Base-by-base conservation (phyloP, 53 echinoderm and acorn worm genomes). In the Paracentrotus lividus region DNA sequence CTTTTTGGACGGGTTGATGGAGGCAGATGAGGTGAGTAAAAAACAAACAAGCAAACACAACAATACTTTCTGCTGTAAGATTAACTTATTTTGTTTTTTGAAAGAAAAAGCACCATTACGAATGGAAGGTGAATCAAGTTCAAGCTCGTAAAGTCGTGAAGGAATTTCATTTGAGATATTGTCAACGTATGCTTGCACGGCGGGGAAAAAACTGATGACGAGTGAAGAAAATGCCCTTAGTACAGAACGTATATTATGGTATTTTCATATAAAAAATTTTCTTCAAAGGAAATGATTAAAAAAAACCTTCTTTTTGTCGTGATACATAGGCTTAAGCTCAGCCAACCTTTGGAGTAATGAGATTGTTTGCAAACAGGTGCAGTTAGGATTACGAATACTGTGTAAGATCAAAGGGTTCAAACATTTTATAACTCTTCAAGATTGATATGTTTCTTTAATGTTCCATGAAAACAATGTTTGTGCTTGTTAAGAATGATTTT, bases 171-270 rank as follows among this genome's bases (percentile, higher is more conserved):
- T 5, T 5, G 76, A 21, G 38, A 36, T 21, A 42, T 6, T 20
- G 16, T n/a, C n/a, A 26, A 29, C 13, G 76, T 69, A 64, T 52
- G n/a, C n/a, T 32, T 69, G 76, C 33, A 81, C 9, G 21, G 47
- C 45, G 26, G 81, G 47, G 47, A 81, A 81, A 81, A 81, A 76
- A 81, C 14, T 81, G 81, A 81, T 81, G 81, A 81, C 81, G 81
- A 20, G 49, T n/a, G 81, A 81, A 42, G 45, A 81, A 81, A 81
- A 81, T 26, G 8, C 27, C 12, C 15, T 33, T 24, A 47, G 16
- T 7, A 40, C n/a, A n/a, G 76, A 18, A 26, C 47, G 15, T 40
- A 34, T 4, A 3, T 6, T 72, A 72, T 69, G 18, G 18, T 42
- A 21, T 32, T 9, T 24, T 23, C 78, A 2, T 5, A 27, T n/a